Evolutionary conservation across 2,797 vertebrate species (phyloP), one percentile per base, ranked within the genome.

Genomic region (Siniperca obscura): DNA sequence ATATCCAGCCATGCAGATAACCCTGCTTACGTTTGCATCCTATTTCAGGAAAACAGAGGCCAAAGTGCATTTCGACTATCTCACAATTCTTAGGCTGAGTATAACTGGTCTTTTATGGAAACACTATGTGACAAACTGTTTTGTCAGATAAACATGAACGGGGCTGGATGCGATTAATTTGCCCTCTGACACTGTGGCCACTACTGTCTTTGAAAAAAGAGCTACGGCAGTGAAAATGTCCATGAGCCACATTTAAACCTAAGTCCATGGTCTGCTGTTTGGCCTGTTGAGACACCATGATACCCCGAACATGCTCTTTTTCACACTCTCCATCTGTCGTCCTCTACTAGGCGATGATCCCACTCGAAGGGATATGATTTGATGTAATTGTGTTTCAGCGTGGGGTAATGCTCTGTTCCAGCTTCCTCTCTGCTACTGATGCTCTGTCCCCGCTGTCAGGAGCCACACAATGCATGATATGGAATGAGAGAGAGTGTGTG

Each of bases 391-490:
- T 79, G 30, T 82, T 75, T 80, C 42, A 66, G 70, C 17, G 5
- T 8, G 22, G 42, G 40, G 38, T 61, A 36, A 62, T 56, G 55
- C 75, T 83, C 13, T 19, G 71, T 70, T 76, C 60, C 69, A 78
- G 78, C 71, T 77, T 80, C 68, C 82, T 78, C 38, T 81, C 8
- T 27, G 82, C 66, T 25, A 52, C 74, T 55, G 70, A 80, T 38
- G 66, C 75, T 48, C 56, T 5, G 56, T 60, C 50, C 70, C 50
- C 75, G 70, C 66, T 27, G 69, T 59, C 70, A 70, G 60, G 87
- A 68, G 79, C 53, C 67, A 70, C 80, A 84, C 60, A 61, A 61
- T 10, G 78, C 85, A 77, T 78, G 70, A 88, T 84, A 83, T 82
- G 86, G 88, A 78, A 62, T 7, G 66, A 75, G 68, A 56, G n/a